Percentiles rank a stretch among this genome's conserved stretches.
phyloP scores from a whole-genome alignment of 2,888 invertebrate genomes.

The Andrena flavipes region DNA sequence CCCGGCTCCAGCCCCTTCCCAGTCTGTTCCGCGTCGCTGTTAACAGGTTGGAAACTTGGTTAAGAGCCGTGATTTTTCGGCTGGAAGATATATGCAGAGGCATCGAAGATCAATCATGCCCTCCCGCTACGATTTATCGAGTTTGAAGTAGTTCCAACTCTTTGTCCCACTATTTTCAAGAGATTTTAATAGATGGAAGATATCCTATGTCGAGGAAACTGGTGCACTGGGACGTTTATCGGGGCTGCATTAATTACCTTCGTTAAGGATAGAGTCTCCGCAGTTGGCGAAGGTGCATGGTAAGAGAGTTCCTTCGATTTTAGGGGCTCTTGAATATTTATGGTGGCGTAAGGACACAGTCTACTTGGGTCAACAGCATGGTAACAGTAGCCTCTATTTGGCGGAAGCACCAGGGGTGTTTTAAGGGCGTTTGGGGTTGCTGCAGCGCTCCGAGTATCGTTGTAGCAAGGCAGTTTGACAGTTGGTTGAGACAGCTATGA shows the following conservation, averaged over 20 bases:
- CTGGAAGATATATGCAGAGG: neutral
- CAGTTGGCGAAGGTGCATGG: constrained; percentile 45
- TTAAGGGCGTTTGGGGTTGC: constrained; percentile 41
- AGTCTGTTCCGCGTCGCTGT: constrained; percentile 30
- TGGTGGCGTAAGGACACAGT: constrained; percentile 42
- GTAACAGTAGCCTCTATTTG: constrained; percentile 42
- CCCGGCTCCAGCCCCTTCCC: constrained; percentile 8
- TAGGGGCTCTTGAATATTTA: constrained; percentile 48
- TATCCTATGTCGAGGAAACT: neutral
- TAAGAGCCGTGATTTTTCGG: constrained; percentile 40
- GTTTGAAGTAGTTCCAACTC: no score
- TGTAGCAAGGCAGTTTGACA: neutral
- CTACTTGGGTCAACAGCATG: constrained; percentile 37
- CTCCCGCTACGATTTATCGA: no score
- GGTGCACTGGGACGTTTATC: no score
- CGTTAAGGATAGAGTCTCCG: neutral
- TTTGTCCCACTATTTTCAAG: no score
- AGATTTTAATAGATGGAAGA: constrained; percentile 5
- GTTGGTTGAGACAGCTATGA: neutral
- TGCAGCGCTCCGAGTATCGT: constrained; percentile 15
- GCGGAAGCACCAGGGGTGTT: constrained; percentile 17
- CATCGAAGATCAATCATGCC: neutral
- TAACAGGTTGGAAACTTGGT: constrained; percentile 57
- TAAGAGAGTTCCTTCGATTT: constrained; percentile 41
- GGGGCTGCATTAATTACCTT: neutral